phyloP scores from a whole-genome alignment of 1,140 invertebrate genomes.

The Temnothorax curvispinosus region DNA sequence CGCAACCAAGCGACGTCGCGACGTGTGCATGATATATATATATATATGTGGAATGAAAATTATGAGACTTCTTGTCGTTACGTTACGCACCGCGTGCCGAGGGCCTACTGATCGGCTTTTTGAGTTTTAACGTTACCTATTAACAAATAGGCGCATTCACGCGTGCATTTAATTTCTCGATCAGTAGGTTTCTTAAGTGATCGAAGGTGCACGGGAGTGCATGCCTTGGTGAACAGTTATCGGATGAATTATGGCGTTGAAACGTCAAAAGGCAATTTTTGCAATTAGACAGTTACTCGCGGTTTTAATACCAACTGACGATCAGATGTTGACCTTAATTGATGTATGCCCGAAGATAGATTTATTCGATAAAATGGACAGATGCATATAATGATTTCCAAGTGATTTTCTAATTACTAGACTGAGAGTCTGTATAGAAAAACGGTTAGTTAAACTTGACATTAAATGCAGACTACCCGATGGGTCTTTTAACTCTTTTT shows the following conservation, averaged over 20 bases:
- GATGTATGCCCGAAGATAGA: no score
- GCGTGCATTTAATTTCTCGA: slow-evolving; percentile 5
- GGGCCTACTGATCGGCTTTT: neutral
- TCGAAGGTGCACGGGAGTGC: neutral
- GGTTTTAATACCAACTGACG: slow-evolving; percentile 14
- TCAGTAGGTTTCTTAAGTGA: neutral
- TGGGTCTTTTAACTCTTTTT: neutral
- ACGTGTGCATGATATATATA: slow-evolving; percentile 6
- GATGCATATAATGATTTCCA: neutral
- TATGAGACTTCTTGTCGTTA: neutral
- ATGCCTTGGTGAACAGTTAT: neutral
- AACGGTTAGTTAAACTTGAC: slow-evolving; percentile 21
- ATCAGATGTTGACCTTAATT: slow-evolving; percentile 25
- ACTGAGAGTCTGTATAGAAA: slow-evolving; percentile 6
- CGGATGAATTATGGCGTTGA: slow-evolving; percentile 23
- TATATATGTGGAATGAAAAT: neutral
- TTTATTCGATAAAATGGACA: no score
- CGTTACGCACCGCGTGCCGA: neutral
- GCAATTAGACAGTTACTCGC: slow-evolving; percentile 17
- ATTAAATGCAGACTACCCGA: neutral
- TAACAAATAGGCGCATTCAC: neutral
- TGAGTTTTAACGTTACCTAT: neutral
- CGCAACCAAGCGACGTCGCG: neutral
- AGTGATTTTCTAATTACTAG: neutral
- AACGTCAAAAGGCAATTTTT: slow-evolving; percentile 4